Conservation (phyloP, 2,888 invertebrate species). For the Steromphala cineraria region DNA sequence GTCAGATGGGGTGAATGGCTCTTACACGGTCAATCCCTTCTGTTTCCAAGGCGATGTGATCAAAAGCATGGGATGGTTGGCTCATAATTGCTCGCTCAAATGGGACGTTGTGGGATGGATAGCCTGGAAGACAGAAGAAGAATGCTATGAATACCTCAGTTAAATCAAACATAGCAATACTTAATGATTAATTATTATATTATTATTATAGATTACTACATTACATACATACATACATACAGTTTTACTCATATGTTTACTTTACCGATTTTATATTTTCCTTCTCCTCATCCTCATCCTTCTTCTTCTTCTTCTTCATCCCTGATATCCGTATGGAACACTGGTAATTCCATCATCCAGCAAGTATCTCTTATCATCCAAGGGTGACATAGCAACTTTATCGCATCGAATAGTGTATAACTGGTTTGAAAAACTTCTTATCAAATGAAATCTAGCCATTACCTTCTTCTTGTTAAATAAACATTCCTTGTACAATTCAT, state of each 20-base stretch:
- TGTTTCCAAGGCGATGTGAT: not conserved
- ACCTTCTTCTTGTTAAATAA: not conserved
- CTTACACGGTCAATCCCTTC: not conserved
- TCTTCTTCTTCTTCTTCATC: no score
- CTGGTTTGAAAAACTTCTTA: not conserved
- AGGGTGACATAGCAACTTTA: not conserved
- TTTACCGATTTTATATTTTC: no score
- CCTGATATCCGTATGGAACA: not conserved
- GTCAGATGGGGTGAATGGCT: not conserved
- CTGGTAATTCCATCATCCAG: not conserved
- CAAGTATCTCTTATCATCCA: not conserved
- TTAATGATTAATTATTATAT: no score
- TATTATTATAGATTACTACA: no score
- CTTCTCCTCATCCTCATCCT: no score
- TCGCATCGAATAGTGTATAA: not conserved
- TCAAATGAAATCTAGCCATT: not conserved
- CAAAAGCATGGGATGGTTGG: not conserved
- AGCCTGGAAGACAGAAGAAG: no score
- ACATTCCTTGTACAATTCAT: not conserved
- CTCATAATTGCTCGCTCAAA: no score
- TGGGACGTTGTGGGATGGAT: no score
- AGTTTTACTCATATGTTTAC: no score
- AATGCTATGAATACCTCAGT: no score
- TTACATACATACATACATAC: no score
- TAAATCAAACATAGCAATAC: no score